Evolutionary conservation across 2,113 vertebrate genomes (phyloP), one percentile per base, ranked within the genome.

Genomic region (Pantherophis guttatus): DNA sequence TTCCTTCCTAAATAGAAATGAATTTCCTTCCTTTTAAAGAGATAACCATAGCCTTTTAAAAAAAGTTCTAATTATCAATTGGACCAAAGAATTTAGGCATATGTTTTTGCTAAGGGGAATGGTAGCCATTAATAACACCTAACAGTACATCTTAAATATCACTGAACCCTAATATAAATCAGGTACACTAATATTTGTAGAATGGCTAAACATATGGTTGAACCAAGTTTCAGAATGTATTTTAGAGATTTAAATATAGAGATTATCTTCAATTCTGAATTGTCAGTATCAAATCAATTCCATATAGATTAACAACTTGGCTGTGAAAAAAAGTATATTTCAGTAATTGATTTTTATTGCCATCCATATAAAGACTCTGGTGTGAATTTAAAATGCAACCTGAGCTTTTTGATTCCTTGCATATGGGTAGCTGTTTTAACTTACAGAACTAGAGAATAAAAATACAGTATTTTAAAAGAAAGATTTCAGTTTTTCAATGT

Each of bases 381-480:
- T 57, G 3, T 88, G 3, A 62, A 33, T 88, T 44, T 92, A 91
- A 86, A 65, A 87, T 94, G 90, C 58, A 87, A 93, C 59, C 48
- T 87, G 48, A 29, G 44, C 23, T 95, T 55, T 52, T 87, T 53
- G 53, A 50, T 62, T 87, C 81, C 10, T 54, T 89, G 50, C 39
- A 24, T 3, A 26, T 29, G 6, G 12, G 23, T 33, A 86, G 8
- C 50, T 24, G 39, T 90, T 65, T 89, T 48, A 85, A 50, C 52
- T 57, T 81, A 86, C 48, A 89, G 50, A 50, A 86, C 29, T 75
- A 86, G 48, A 29, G 26, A n/a, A 17, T 15, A n/a, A 54, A 59
- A 39, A 33, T 57, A 26, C 15, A 17, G 54, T 55, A 59, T n/a
- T 59, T 92, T 86, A 59, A n/a, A 23, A 54, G 3, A 3, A 3